Evolutionary conservation across 2,113 vertebrate genomes (phyloP).

Genomic region (Rhinogobius similis): DNA sequence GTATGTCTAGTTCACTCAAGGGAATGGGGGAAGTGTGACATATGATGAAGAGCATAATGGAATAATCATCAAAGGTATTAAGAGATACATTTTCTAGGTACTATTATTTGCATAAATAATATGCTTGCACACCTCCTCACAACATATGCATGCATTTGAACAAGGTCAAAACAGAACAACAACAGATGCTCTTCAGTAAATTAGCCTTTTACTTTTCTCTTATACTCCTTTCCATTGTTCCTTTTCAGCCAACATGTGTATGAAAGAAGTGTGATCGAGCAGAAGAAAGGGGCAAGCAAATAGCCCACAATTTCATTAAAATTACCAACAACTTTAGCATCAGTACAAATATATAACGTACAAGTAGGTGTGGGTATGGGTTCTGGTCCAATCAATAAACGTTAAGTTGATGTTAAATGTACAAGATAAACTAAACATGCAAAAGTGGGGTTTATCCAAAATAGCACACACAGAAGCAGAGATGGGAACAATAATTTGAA

Average conservation of each 20-base stretch:
- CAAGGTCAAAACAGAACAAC: background rate
- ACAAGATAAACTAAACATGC: no score
- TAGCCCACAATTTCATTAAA: no score
- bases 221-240: background rate
- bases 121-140: constrained; percentile 5
- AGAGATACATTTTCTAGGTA: constrained; percentile 27
- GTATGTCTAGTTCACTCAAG: constrained; percentile 33
- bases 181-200: background rate
- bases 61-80: constrained; percentile 24
- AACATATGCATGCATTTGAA: background rate
- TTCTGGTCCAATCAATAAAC: no score
- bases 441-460: no score
- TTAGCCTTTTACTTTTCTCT: background rate
- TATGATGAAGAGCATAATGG: constrained; percentile 32
- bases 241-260: background rate
- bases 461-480: no score
- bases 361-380: no score
- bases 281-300: background rate
- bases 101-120: background rate
- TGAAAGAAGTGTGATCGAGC: background rate
- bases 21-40: constrained; percentile 23
- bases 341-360: background rate
- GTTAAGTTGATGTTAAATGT: no score
- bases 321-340: no score
- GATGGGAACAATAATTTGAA: no score